Conservation (phyloP, 35 echinoderm and acorn worm species). For the Holothuria glaberrima region DNA sequence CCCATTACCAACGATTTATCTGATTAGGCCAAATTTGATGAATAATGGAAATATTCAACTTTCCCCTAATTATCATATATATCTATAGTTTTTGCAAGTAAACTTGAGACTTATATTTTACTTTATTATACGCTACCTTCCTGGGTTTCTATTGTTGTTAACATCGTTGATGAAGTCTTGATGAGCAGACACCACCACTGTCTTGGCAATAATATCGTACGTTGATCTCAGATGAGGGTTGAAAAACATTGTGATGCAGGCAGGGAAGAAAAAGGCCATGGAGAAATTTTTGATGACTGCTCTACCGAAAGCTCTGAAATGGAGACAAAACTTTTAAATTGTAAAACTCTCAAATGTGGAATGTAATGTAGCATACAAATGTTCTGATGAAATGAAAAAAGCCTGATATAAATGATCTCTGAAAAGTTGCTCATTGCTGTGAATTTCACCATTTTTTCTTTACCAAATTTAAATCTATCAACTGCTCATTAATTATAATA, state of each 20-base stretch:
- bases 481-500: too few relatives aligned
- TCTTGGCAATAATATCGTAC: constrained; percentile 86
- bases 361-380: too few relatives aligned
- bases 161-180: not conserved
- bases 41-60: too few relatives aligned
- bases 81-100: too few relatives aligned
- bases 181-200: constrained; percentile 74
- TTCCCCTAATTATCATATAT: too few relatives aligned
- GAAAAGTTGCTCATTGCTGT: too few relatives aligned
- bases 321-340: not conserved
- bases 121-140: not conserved
- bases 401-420: too few relatives aligned
- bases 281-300: constrained; percentile 98
- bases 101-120: too few relatives aligned
- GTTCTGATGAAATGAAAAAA: not conserved
- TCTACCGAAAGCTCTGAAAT: constrained; percentile 75
- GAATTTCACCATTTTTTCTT: too few relatives aligned
- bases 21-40: too few relatives aligned
- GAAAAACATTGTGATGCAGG: constrained; percentile 94
- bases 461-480: too few relatives aligned
- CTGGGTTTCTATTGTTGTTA: constrained; percentile 29
- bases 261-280: constrained; percentile 98
- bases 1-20: too few relatives aligned
- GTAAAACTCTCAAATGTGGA: not conserved
- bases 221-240: constrained; percentile 87